A percentile compares a stretch with the other conserved stretches of the same genome.
Evolutionary conservation across 53 echinoderm and acorn worm species (phyloP).

Genomic region (Pentamera pediparva): DNA sequence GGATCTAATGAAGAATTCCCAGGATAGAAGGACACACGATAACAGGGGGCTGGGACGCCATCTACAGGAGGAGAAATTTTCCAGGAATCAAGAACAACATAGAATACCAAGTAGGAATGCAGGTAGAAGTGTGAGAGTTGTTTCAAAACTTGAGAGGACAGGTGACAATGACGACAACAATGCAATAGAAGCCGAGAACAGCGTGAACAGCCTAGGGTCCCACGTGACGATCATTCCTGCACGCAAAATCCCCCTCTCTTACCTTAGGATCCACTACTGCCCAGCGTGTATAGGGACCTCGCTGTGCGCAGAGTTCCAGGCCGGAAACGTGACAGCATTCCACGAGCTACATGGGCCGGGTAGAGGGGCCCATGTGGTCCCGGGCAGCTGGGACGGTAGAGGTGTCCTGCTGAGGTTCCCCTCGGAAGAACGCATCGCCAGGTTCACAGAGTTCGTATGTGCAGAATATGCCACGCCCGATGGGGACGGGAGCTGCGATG

Average conservation of each 20-base stretch:
- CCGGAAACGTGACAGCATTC: constrained; percentile 59
- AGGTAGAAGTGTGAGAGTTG: neutral
- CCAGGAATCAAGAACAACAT: neutral
- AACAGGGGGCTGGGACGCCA: constrained; percentile 11
- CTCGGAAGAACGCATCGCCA: neutral
- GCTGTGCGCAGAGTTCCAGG: constrained; percentile 67
- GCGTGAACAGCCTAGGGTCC: neutral
- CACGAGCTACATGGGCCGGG: neutral
- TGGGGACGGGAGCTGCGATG: neutral
- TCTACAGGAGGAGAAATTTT: neutral
- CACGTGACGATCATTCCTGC: constrained; percentile 18
- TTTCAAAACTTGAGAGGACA: neutral
- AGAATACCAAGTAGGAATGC: neutral
- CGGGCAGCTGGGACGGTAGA: constrained; percentile 19
- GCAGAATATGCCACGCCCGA: neutral
- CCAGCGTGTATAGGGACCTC: constrained; percentile 67
- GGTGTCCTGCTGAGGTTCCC: neutral
- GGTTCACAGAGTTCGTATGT: constrained; percentile 9
- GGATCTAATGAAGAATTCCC: neutral
- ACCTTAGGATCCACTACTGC: constrained; percentile 65
- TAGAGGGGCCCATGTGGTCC: neutral
- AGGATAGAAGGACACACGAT: neutral
- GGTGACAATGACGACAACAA: neutral
- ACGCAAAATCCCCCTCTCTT: constrained; percentile 44
- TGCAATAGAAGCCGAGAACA: neutral